A percentile compares a stretch with the other conserved stretches of the same genome.
phyloP scores from a whole-genome alignment of 53 echinoderm and acorn worm genomes.

The Apostichopus leukothele region DNA sequence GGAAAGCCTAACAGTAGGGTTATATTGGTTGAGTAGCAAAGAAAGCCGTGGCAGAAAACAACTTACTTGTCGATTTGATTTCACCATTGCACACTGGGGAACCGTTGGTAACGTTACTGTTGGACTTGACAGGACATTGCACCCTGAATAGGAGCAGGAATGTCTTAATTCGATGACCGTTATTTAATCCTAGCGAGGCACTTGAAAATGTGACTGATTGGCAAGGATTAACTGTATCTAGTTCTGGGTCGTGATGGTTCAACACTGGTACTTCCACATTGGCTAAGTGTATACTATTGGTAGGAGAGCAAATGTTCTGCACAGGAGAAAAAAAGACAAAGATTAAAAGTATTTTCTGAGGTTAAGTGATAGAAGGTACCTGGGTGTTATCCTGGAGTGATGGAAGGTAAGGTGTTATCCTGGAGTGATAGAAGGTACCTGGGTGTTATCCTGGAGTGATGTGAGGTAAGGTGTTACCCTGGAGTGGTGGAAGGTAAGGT shows the following conservation, averaged over 20 bases:
- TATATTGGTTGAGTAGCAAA: no score
- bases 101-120: conserved; percentile 10
- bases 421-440: no score
- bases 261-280: conserved; percentile 50
- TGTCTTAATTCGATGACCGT: conserved; percentile 88
- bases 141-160: conserved; percentile 80
- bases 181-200: conserved; percentile 55
- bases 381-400: no score
- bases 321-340: background rate
- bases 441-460: no score
- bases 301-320: conserved; percentile 50
- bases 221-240: background rate
- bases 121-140: conserved; percentile 51
- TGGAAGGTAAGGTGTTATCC: no score
- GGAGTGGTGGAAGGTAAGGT: no score
- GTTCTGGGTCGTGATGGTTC: conserved; percentile 23
- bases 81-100: conserved; percentile 75
- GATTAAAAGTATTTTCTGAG: background rate
- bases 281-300: conserved; percentile 46
- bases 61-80: conserved; percentile 39
- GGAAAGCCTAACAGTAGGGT: no score
- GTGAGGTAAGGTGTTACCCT: no score
- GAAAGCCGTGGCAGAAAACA: background rate
- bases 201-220: conserved; percentile 51
- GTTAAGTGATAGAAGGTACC: no score